Percentiles rank a stretch among this genome's conserved stretches.
Conservation (phyloP, 92 coral and sea anemone genomes). For the Phenganax marumi region DNA sequence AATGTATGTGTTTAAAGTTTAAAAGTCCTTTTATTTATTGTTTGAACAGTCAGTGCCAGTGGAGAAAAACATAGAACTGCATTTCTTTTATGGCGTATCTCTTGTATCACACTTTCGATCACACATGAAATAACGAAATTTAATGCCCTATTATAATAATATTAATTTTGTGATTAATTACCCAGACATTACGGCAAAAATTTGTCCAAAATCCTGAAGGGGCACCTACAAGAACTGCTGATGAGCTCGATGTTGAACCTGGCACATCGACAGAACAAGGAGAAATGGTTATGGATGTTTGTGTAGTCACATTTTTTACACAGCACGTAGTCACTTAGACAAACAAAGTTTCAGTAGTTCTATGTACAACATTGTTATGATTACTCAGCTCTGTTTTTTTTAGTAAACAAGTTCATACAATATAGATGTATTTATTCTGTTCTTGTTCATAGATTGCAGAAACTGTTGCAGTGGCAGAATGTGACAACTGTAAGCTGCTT, state of each 20-base stretch:
- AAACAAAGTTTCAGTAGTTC: not conserved
- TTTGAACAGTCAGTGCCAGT: too few relatives aligned
- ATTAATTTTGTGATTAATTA: not conserved
- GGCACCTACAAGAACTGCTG: slow-evolving; percentile 10
- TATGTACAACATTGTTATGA: too few relatives aligned
- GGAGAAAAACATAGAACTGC: too few relatives aligned
- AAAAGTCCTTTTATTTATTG: too few relatives aligned
- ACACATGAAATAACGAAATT: too few relatives aligned
- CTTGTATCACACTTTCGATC: too few relatives aligned
- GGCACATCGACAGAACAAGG: not conserved
- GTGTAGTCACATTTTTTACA: not conserved
- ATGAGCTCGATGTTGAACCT: not conserved
- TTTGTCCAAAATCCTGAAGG: not conserved
- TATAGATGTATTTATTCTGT: not conserved
- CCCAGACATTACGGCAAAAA: not conserved
- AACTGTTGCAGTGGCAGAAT: not conserved
- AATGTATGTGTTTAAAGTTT: too few relatives aligned
- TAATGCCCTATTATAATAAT: too few relatives aligned
- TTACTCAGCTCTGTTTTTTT: too few relatives aligned
- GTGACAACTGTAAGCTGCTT: slow-evolving; percentile 8
- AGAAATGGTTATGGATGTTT: not conserved
- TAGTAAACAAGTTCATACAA: too few relatives aligned
- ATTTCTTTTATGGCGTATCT: too few relatives aligned
- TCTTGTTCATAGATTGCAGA: not conserved
- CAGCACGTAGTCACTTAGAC: too few relatives aligned